Conservation (phyloP, 2,888 invertebrate species). For the Dryomyza anilis region DNA sequence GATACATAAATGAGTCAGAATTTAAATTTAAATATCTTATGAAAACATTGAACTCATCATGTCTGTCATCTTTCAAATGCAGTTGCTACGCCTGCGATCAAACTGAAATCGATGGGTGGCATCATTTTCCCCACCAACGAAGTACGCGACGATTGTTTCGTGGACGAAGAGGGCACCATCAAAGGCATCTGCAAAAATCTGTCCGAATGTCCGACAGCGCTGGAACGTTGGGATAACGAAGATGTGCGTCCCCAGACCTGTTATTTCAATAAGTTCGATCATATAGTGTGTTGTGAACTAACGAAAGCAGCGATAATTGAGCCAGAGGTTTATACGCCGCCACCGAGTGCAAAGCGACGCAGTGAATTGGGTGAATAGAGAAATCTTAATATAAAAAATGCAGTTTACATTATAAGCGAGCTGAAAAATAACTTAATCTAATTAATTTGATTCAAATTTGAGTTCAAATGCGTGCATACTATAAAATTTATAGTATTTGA, state of each 20-base stretch:
- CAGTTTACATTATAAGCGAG: too few relatives aligned
- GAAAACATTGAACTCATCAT: too few relatives aligned
- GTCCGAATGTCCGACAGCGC: conserved; percentile 43
- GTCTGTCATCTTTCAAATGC: neutral
- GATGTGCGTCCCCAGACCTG: conserved; percentile 47
- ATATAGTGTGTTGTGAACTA: conserved; percentile 46
- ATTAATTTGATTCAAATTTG: too few relatives aligned
- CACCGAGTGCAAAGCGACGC: conserved; percentile 29
- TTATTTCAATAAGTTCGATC: conserved; percentile 50
- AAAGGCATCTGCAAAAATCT: conserved; percentile 43
- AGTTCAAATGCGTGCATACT: too few relatives aligned
- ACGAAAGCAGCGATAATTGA: neutral
- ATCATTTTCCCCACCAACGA: conserved; percentile 46
- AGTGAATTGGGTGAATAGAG: conserved; percentile 41
- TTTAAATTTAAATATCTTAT: too few relatives aligned
- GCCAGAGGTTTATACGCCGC: conserved; percentile 5
- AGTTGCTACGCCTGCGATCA: conserved; percentile 39
- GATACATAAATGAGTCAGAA: too few relatives aligned
- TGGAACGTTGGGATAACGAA: conserved; percentile 41
- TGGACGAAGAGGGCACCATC: conserved; percentile 34
- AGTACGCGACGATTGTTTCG: conserved; percentile 42
- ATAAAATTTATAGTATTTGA: too few relatives aligned
- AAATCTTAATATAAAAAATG: neutral
- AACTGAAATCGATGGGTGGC: conserved; percentile 33
- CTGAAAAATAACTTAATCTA: too few relatives aligned